phyloP scores from a whole-genome alignment of 1,140 invertebrate species.

The Lysiphlebus fabarum region DNA sequence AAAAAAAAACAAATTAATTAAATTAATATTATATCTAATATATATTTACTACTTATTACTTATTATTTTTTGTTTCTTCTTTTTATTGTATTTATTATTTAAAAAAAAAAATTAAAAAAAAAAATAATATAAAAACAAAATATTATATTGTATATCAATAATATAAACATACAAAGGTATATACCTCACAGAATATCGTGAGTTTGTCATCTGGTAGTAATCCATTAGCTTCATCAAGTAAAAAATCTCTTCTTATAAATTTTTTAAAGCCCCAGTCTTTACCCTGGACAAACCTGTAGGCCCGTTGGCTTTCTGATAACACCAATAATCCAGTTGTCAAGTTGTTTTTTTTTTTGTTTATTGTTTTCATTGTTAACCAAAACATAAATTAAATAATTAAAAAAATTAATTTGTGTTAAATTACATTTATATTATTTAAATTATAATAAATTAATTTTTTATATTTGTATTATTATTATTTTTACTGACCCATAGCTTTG shows the following conservation, averaged over 20 bases:
- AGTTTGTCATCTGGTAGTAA: slow-evolving; percentile 97
- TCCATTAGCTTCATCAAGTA: slow-evolving; percentile 97
- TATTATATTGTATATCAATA: slow-evolving; percentile 21
- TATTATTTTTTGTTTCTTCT: slow-evolving; percentile 12
- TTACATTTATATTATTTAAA: neutral
- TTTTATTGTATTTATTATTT: no score
- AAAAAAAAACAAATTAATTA: slow-evolving; percentile 27
- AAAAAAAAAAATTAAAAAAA: slow-evolving; percentile 15
- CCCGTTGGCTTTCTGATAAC: slow-evolving; percentile 77
- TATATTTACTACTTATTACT: slow-evolving; percentile 21
- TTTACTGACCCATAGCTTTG: slow-evolving; percentile 90
- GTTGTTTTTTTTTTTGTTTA: neutral
- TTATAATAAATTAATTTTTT: neutral
- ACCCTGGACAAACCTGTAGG: slow-evolving; percentile 98
- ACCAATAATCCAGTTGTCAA: slow-evolving; percentile 21
- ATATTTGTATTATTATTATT: neutral
- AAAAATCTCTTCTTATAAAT: slow-evolving; percentile 96
- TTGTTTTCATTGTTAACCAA: neutral
- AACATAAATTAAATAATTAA: neutral
- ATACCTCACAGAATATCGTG: slow-evolving; percentile 98
- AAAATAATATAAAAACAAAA: neutral
- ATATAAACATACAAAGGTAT: slow-evolving; percentile 39
- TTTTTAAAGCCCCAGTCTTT: slow-evolving; percentile 99
- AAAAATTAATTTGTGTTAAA: neutral
- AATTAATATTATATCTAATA: slow-evolving; percentile 19